Percentiles rank a stretch among this genome's conserved stretches.
Conservation (phyloP, 2,113 vertebrate species). For the Lepisosteus oculatus region DNA sequence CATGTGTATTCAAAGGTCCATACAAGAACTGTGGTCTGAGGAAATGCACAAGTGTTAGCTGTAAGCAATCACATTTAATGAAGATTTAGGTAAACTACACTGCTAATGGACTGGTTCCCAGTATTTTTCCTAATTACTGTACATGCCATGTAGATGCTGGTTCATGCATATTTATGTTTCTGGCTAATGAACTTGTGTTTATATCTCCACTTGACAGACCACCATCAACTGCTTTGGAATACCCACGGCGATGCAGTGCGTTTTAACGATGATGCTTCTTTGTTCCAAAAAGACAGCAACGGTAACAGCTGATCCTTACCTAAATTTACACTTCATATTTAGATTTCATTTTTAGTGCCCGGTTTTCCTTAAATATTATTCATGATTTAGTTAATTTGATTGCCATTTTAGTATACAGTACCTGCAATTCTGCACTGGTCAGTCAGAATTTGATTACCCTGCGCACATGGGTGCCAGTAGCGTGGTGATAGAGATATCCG, state of each 20-base stretch:
- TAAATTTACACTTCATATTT: not conserved
- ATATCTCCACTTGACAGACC: constrained; percentile 1
- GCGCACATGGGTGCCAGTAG: not conserved
- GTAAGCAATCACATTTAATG: not conserved
- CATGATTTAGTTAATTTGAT: not conserved
- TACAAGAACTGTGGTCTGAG: too few species aligned
- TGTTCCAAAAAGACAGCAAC: not conserved
- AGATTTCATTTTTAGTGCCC: not conserved
- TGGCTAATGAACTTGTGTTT: not conserved
- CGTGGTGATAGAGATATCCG: too few species aligned
- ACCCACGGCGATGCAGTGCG: not conserved
- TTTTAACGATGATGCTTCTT: not conserved
- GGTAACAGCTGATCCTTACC: not conserved
- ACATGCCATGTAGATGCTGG: not conserved
- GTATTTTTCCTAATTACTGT: not conserved
- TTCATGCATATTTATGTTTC: constrained; percentile 7
- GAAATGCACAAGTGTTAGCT: too few species aligned
- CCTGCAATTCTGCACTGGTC: not conserved
- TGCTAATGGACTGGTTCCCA: not conserved
- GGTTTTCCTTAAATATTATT: not conserved
- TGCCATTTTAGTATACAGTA: too few species aligned
- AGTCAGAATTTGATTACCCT: not conserved
- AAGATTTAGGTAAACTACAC: not conserved
- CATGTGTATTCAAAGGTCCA: too few species aligned
- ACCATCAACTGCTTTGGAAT: not conserved